Evolutionary conservation across 2,888 invertebrate genomes (phyloP).

Genomic region (Xanthorhoe designata): DNA sequence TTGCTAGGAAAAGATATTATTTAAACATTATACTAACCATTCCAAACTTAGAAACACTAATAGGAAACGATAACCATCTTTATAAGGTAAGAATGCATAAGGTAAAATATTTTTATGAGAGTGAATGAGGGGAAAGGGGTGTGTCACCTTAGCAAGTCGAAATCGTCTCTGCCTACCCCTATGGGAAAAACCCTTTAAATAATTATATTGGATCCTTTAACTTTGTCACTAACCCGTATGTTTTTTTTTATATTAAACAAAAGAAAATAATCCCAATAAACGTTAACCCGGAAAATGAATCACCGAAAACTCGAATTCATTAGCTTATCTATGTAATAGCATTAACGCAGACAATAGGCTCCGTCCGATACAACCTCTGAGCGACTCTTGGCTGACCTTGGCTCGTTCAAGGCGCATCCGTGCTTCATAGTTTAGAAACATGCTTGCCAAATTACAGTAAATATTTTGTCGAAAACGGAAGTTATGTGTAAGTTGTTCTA

Average conservation of each 20-base stretch:
- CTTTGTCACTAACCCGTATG: no score
- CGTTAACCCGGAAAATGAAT: slow-evolving; percentile 63
- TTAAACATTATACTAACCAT: no score
- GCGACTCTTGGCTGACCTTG: slow-evolving; percentile 72
- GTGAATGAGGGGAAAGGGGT: no score
- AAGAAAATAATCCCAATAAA: slow-evolving; percentile 41
- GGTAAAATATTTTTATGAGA: no score
- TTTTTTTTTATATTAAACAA: not conserved
- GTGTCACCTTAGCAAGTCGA: no score
- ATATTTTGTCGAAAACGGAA: slow-evolving; percentile 15
- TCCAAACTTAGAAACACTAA: no score
- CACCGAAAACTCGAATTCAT: slow-evolving; percentile 60
- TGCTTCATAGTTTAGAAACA: slow-evolving; percentile 43
- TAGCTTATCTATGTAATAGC: slow-evolving; percentile 70
- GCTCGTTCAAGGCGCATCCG: slow-evolving; percentile 76
- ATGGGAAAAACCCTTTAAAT: no score
- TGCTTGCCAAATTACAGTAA: slow-evolving; percentile 22
- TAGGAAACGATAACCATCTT: no score
- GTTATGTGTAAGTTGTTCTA: slow-evolving; percentile 9
- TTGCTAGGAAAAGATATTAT: no score
- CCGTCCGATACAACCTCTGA: slow-evolving; percentile 70
- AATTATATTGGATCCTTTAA: no score
- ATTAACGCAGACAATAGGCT: slow-evolving; percentile 67
- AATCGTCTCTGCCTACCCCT: no score
- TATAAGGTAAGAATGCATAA: no score